phyloP scores from a whole-genome alignment of 2,888 invertebrate species.

The Nemoura dubitans region DNA sequence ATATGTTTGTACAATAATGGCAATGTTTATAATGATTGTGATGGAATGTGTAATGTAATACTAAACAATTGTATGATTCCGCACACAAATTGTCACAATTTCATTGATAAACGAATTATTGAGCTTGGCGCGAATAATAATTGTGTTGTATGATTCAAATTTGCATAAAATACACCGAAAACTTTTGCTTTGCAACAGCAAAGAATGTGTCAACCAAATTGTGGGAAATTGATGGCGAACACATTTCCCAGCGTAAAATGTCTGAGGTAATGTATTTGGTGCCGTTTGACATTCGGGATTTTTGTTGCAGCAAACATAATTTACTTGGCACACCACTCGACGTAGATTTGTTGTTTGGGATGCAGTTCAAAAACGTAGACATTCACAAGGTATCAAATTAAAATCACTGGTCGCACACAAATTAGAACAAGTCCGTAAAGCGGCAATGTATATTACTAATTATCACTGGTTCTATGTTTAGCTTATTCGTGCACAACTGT shows the following conservation, averaged over 20 bases:
- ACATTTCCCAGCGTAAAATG: background rate
- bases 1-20: constrained; percentile 32
- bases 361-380: too few relatives aligned
- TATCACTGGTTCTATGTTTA: too few relatives aligned
- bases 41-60: constrained; percentile 7
- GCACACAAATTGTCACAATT: background rate
- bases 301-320: background rate
- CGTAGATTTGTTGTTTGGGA: too few relatives aligned
- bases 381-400: too few relatives aligned
- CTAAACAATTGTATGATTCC: background rate
- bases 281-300: background rate
- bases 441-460: too few relatives aligned
- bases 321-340: too few relatives aligned
- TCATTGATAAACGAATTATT: background rate
- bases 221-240: background rate
- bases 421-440: too few relatives aligned
- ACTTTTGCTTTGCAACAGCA: background rate
- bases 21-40: constrained; percentile 22
- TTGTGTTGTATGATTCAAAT: background rate
- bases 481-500: too few relatives aligned
- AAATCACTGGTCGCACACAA: too few relatives aligned
- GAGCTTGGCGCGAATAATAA: background rate
- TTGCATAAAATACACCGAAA: background rate
- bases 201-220: background rate
- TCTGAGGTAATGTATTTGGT: background rate